Conservation (phyloP, 1,140 invertebrate genomes). For the Trypoxylus dichotomus region DNA sequence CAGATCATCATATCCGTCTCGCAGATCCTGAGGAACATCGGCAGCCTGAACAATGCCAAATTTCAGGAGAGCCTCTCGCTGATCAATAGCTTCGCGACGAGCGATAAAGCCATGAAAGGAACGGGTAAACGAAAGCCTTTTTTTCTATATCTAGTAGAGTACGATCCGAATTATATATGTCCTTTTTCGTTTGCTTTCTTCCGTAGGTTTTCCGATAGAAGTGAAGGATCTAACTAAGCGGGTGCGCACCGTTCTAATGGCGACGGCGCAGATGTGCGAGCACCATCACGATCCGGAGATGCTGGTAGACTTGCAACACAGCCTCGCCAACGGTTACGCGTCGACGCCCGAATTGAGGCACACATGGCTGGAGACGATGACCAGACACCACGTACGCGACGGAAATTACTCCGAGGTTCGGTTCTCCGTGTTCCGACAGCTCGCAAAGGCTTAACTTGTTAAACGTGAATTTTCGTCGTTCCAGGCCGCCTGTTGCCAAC, state of each 20-base stretch:
- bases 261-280: constrained; percentile 89
- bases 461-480: constrained; percentile 29
- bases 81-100: constrained; percentile 90
- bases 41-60: constrained; percentile 82
- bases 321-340: constrained; percentile 91
- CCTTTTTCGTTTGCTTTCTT: constrained; percentile 50
- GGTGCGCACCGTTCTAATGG: constrained; percentile 90
- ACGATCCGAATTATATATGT: constrained; percentile 23
- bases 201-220: constrained; percentile 72
- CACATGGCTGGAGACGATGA: constrained; percentile 93
- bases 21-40: constrained; percentile 84
- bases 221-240: constrained; percentile 91
- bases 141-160: neutral
- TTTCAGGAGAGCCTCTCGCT: constrained; percentile 91
- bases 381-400: constrained; percentile 78
- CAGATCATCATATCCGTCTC: constrained; percentile 92
- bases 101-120: constrained; percentile 92
- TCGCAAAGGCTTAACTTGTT: no score
- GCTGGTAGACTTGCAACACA: constrained; percentile 89
- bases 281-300: constrained; percentile 88
- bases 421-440: no score
- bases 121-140: constrained; percentile 57
- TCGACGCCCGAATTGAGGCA: constrained; percentile 89
- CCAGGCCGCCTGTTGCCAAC: constrained; percentile 82
- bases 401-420: constrained; percentile 76